Percentiles rank a stretch among this genome's conserved stretches.
Conservation (phyloP, 2,113 vertebrate species). For the Coreoperca whiteheadi region DNA sequence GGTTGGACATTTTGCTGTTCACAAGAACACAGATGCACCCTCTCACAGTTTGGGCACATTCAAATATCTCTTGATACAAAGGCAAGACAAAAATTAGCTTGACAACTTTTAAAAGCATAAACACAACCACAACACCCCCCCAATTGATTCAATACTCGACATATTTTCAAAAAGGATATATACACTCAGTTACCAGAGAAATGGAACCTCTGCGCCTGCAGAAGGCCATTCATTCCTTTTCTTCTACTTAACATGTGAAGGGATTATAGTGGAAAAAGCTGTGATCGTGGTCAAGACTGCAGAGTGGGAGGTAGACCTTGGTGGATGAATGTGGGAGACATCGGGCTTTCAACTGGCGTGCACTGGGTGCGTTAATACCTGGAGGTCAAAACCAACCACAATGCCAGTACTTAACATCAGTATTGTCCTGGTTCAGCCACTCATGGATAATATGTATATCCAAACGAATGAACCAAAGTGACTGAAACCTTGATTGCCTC, state of each 20-base stretch:
- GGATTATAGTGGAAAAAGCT: neutral
- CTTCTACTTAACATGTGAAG: neutral
- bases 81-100: constrained; percentile 42
- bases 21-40: constrained; percentile 49
- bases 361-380: neutral
- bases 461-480: neutral
- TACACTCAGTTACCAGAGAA: constrained; percentile 34
- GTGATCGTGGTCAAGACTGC: neutral
- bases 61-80: constrained; percentile 52
- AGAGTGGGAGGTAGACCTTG: neutral
- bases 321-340: neutral
- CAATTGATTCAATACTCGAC: constrained; percentile 10
- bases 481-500: neutral
- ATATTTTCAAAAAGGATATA: neutral
- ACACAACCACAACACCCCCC: neutral
- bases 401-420: neutral
- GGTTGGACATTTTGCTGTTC: constrained; percentile 50
- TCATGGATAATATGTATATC: neutral
- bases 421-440: neutral
- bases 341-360: neutral
- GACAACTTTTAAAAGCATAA: constrained; percentile 33
- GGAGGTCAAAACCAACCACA: neutral
- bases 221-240: neutral
- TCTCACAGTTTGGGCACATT: constrained; percentile 36
- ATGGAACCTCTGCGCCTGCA: neutral